A percentile compares a stretch with the other conserved stretches of the same genome.
Evolutionary conservation across 2,888 invertebrate species (phyloP).

Genomic region (Stenoptilia bipunctidactyla): DNA sequence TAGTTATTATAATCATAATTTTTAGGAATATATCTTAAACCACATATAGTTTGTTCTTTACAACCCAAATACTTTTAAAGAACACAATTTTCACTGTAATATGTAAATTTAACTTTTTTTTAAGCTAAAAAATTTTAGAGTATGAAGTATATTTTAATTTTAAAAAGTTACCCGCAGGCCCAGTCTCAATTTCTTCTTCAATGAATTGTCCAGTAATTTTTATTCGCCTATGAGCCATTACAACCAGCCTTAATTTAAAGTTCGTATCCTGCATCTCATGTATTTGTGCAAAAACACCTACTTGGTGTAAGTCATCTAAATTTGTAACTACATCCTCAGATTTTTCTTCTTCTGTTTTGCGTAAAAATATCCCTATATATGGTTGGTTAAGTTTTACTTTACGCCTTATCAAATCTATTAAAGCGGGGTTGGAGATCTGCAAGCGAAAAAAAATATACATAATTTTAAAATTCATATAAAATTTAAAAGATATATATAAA

Average conservation of each 20-base stretch:
- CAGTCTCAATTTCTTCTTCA: conserved; percentile 77
- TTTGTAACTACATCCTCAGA: conserved; percentile 84
- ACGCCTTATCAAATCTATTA: conserved; percentile 90
- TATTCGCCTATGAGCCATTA: conserved; percentile 94
- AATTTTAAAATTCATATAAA: too few relatives aligned
- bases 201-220: conserved; percentile 83
- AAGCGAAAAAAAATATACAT: too few relatives aligned
- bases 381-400: conserved; percentile 97
- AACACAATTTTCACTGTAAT: too few relatives aligned
- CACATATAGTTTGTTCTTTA: too few relatives aligned
- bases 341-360: conserved; percentile 90
- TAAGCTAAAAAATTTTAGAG: too few relatives aligned
- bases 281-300: conserved; percentile 98
- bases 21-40: too few relatives aligned
- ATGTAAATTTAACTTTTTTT: too few relatives aligned
- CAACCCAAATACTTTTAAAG: too few relatives aligned
- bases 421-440: conserved; percentile 85
- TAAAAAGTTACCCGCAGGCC: conserved; percentile 59
- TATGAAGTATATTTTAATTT: too few relatives aligned
- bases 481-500: too few relatives aligned
- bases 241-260: conserved; percentile 88
- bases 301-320: conserved; percentile 86
- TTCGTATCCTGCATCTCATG: conserved; percentile 97
- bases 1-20: too few relatives aligned
- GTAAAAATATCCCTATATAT: conserved; percentile 96